Percentiles rank a stretch among this genome's conserved stretches.
Evolutionary conservation across 1,140 invertebrate genomes (phyloP).

Genomic region (Notospermus geniculatus): DNA sequence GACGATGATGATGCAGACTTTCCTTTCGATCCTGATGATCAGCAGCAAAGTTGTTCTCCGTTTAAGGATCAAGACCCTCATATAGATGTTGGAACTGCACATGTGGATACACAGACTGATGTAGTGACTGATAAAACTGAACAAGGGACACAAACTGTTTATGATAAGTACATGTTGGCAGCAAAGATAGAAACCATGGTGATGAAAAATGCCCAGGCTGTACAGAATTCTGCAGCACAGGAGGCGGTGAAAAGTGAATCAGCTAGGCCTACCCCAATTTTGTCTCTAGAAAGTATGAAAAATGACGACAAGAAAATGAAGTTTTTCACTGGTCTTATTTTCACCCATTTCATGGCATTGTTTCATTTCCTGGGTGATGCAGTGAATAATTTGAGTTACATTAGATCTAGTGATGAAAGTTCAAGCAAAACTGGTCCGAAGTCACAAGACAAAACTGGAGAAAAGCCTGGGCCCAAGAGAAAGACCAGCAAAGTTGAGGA

Average conservation of each 20-base stretch:
- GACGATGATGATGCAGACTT: too few species aligned
- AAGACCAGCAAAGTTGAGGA: not conserved
- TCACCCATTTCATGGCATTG: conserved; percentile 9
- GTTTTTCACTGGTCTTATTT: conserved; percentile 13
- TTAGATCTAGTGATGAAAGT: not conserved
- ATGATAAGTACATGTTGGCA: not conserved
- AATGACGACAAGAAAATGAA: conserved; percentile 14
- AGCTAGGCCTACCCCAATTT: too few species aligned
- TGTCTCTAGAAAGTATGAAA: conserved; percentile 6
- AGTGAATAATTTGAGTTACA: not conserved
- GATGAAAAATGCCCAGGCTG: not conserved
- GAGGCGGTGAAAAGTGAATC: not conserved
- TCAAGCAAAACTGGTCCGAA: too few species aligned
- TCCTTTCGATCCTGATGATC: too few species aligned
- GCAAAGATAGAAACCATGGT: not conserved
- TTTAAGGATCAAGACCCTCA: not conserved
- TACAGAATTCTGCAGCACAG: not conserved
- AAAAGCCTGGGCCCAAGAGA: not conserved
- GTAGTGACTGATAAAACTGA: not conserved
- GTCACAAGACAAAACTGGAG: not conserved
- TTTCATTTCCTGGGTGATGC: not conserved
- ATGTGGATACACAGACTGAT: not conserved
- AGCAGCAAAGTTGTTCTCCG: too few species aligned
- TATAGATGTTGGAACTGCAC: not conserved
- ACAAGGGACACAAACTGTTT: not conserved